Base-by-base conservation (phyloP, 2,113 vertebrate species). In the Corythaixoides concolor region DNA sequence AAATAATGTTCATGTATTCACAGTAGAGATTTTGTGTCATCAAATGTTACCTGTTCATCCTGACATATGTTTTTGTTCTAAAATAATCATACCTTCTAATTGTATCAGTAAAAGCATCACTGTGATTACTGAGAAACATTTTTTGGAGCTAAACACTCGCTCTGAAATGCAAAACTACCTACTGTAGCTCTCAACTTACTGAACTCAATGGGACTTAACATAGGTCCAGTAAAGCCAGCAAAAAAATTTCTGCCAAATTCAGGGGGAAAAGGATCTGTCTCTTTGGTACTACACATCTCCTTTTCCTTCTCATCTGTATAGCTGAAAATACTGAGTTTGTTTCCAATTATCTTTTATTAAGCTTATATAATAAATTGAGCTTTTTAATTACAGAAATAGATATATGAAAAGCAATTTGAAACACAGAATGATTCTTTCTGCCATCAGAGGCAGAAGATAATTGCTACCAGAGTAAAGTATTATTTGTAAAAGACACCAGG, bases 341-440 rank as follows among this genome's bases (percentile, higher is more conserved):
- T 95, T 93, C 83, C 45, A 70, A n/a, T 90, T 87, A 88, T 56
- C 13, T 85, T 81, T 22, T 52, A 90, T 87, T 92, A 90, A 75
- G 58, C 24, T 84, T 81, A 39, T 64, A 32, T 69, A 89, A 84
- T 72, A 94, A 95, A 89, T 63, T 28, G 60, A 26, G 11, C 2
- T 50, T 88, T 95, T 95, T 84, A 96, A 89, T 96, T 93, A 77
- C 68, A 77, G 78, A 92, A 91, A 81, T 90, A 92, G 50, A 94
- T 88, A 81, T 78, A 84, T 39, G 27, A 88, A 94, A 91, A 93
- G 39, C 68, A 84, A 93, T 88, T 90, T 91, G 52, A 90, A 94
- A 49, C 39, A 86, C 56, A 84, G 53, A 86, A 66, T 24, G 4
- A 64, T 81, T 92, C 32, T 73, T 95, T 93, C 88, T 94, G 62